phyloP scores from a whole-genome alignment of 2,888 invertebrate genomes.

The Lasiommata megera region DNA sequence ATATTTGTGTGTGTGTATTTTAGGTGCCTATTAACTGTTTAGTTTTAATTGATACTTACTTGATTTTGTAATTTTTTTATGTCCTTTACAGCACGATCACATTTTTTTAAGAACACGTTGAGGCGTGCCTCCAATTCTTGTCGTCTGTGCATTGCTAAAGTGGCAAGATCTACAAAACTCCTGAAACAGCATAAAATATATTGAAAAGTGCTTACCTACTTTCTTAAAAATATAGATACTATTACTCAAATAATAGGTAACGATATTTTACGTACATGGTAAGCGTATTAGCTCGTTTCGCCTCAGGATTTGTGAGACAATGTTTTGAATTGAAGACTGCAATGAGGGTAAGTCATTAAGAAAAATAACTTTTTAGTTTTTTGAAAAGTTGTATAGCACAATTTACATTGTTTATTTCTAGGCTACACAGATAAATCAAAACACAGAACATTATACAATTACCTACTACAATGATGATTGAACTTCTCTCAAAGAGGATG shows the following conservation, averaged over 20 bases:
- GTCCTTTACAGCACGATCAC: conserved; percentile 57
- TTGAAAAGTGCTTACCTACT: not conserved
- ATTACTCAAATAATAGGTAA: too few relatives aligned
- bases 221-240: too few relatives aligned
- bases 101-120: conserved; percentile 56
- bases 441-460: too few relatives aligned
- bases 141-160: conserved; percentile 62
- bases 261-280: not conserved
- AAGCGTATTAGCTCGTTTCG: not conserved
- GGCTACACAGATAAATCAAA: too few relatives aligned
- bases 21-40: too few relatives aligned
- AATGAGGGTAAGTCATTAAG: not conserved
- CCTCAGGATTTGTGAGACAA: not conserved
- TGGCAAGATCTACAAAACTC: conserved; percentile 69
- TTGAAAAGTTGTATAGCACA: too few relatives aligned
- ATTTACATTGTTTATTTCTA: too few relatives aligned
- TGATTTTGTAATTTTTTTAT: conserved; percentile 60
- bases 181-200: conserved; percentile 42
- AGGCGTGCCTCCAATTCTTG: conserved; percentile 64
- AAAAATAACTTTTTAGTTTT: too few relatives aligned
- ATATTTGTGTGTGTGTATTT: too few relatives aligned
- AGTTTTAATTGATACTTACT: conserved; percentile 46
- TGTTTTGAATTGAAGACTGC: not conserved
- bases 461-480: too few relatives aligned
- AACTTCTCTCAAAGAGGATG: too few relatives aligned